These are phyloP conservation scores for Leptobrachium ailaonicum DNA, from an alignment of 2,113 vertebrate genomes.

Conservation along the genomic window DNA sequence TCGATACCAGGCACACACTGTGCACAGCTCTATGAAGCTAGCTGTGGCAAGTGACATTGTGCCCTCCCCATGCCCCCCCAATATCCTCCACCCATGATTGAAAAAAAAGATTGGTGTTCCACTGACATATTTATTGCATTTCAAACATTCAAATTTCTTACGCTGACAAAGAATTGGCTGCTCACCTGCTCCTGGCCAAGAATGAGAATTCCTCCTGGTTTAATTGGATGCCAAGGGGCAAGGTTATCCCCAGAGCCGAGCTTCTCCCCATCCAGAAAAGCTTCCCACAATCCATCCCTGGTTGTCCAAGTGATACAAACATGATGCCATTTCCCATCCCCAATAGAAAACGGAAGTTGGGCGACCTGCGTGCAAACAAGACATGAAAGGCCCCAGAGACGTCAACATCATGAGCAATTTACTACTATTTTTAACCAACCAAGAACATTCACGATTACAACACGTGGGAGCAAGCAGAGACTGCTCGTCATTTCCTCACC, in stretches of 20 bases:
- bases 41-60: too few relatives aligned
- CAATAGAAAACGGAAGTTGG: slow-evolving; percentile 89
- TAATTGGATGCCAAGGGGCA: slow-evolving; percentile 98
- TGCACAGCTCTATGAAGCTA: too few relatives aligned
- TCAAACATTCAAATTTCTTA: too few relatives aligned
- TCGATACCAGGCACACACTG: too few relatives aligned
- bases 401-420: background rate
- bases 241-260: slow-evolving; percentile 94
- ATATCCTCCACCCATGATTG: too few relatives aligned
- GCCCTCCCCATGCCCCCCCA: too few relatives aligned
- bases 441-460: too few relatives aligned
- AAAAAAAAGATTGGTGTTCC: too few relatives aligned
- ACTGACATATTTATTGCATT: too few relatives aligned
- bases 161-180: background rate
- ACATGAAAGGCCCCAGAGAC: background rate
- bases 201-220: slow-evolving; percentile 92
- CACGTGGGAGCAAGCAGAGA: too few relatives aligned
- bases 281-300: slow-evolving; percentile 95
- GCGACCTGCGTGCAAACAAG: slow-evolving; percentile 74
- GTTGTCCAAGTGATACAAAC: slow-evolving; percentile 98
- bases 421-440: too few relatives aligned
- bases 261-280: slow-evolving; percentile 94
- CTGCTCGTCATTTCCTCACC: too few relatives aligned
- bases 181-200: slow-evolving; percentile 97
- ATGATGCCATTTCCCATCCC: slow-evolving; percentile 96